Base-by-base conservation (phyloP, 2,888 invertebrate genomes). In the Ophion costatus region DNA sequence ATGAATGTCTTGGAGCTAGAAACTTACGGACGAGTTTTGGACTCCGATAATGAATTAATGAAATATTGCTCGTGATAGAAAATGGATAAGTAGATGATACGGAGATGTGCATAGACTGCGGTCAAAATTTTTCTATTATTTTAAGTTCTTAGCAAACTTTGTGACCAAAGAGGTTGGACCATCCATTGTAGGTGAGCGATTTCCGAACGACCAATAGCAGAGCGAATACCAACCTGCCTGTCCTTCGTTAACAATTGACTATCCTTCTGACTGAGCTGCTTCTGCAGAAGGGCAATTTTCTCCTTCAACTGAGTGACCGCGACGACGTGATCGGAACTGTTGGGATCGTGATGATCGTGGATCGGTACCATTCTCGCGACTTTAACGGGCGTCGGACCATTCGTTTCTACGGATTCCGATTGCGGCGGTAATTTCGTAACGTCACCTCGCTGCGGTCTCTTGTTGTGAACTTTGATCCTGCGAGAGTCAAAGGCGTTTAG, bases 291-390 rank as follows among this genome's bases (percentile, higher is more conserved):
- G 67, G 98, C 98, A 90, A 99, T 98, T 91, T 98, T 97, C 93
- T 99, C 99, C 92, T 98, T 98, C 14, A 99, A 95, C 92, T 98
- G 98, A 0, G 99, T 98, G 95, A 98, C 97, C 0, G 98, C 98
- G 17, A 98, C 98, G 69, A 98, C 97, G 93, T 98, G 98, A 94
- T 98, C 98, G 0, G 98, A 97, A 91, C 97, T 97, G 92, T 97
- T 97, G 0, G 97, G 97, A 94, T 98, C 98, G 87, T 94, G 93
- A 0, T 93, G 93, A 87, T 94, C 94, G 82, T 94, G 93, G 0
- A 93, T 92, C 5, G 94, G 93, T 29, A 90, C 93, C 89, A 94
- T 92, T 75, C 95, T 92, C 7, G 94, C 94, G 9, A 94, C 92
- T 92, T 95, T 95, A 45, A 93, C 94, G 2, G 93, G 93, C 11